Evolutionary conservation across 2,113 vertebrate species (phyloP).

Genomic region (Xerus inauris): DNA sequence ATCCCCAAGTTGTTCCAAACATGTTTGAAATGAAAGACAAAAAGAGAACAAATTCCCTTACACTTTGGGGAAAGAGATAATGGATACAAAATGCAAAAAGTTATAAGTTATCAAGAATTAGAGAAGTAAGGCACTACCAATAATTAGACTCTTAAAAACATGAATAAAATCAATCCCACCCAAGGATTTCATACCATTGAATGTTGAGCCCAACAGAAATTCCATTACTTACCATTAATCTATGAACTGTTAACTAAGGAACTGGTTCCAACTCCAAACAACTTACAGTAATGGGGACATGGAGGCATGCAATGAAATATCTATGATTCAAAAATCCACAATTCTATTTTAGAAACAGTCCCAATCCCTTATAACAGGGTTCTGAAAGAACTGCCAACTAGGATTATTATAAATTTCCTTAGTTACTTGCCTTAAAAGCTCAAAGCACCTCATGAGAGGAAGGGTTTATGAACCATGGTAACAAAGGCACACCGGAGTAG

Average conservation of each 20-base stretch:
- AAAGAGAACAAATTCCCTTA: slow-evolving; percentile 34
- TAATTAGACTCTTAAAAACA: background rate
- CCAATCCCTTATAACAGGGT: background rate
- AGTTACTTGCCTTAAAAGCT: background rate
- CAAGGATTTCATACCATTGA: slow-evolving; percentile 9
- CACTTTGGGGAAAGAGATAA: background rate
- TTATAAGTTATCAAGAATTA: slow-evolving; percentile 11
- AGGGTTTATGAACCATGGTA: background rate
- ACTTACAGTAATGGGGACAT: background rate
- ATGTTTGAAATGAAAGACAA: background rate
- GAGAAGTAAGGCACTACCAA: background rate
- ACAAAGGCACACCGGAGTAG: background rate
- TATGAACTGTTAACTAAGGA: background rate
- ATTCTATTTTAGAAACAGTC: background rate
- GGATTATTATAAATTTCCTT: background rate
- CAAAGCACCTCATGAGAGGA: background rate
- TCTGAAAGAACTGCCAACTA: background rate
- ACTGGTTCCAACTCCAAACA: background rate
- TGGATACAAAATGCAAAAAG: slow-evolving; percentile 18
- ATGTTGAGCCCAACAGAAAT: slow-evolving; percentile 43
- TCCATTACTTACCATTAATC: background rate
- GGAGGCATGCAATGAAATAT: background rate
- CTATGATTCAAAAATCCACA: slow-evolving; percentile 17
- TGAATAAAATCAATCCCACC: background rate
- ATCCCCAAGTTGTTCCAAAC: slow-evolving; percentile 15